Conservation (phyloP, 2,888 invertebrate species). For the Dolichomitus sp. region DNA sequence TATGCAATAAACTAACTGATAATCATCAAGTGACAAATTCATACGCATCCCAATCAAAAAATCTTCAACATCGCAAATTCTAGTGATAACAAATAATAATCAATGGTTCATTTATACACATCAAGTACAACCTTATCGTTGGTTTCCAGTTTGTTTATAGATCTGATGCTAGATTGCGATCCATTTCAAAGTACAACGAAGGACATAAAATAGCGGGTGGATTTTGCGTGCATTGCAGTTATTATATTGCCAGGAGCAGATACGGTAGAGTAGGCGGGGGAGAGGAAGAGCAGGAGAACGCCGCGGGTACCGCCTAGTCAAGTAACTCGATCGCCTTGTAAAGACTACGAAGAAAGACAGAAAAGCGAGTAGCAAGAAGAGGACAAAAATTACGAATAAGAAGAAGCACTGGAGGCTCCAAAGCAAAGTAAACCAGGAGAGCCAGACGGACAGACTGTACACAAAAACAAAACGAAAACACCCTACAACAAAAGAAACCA, state of each 20-base stretch:
- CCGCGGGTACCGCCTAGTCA: conserved; percentile 28
- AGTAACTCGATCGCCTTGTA: conserved; percentile 55
- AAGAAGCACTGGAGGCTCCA: conserved; percentile 9
- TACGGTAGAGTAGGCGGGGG: not conserved
- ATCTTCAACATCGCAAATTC: not conserved
- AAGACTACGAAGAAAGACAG: conserved; percentile 36
- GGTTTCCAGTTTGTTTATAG: conserved; percentile 16
- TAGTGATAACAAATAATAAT: conserved; percentile 24
- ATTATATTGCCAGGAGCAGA: conserved; percentile 45
- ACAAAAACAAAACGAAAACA: conserved; percentile 6
- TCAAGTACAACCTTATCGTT: not conserved
- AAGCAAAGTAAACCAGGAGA: conserved; percentile 23
- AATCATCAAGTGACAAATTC: conserved; percentile 3
- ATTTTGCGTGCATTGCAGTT: conserved; percentile 53
- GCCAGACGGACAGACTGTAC: conserved; percentile 54
- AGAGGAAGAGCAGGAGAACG: not conserved
- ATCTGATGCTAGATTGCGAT: conserved; percentile 46
- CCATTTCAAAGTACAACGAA: conserved; percentile 29
- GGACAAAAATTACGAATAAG: conserved; percentile 38
- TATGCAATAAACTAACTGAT: not conserved
- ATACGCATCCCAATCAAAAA: conserved; percentile 5
- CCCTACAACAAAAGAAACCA: conserved; percentile 17
- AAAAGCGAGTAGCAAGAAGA: conserved; percentile 22
- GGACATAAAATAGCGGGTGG: conserved; percentile 42
- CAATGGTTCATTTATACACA: conserved; percentile 21